Evolutionary conservation across 2,888 invertebrate genomes (phyloP).

Genomic region (Apotomis betuletana): DNA sequence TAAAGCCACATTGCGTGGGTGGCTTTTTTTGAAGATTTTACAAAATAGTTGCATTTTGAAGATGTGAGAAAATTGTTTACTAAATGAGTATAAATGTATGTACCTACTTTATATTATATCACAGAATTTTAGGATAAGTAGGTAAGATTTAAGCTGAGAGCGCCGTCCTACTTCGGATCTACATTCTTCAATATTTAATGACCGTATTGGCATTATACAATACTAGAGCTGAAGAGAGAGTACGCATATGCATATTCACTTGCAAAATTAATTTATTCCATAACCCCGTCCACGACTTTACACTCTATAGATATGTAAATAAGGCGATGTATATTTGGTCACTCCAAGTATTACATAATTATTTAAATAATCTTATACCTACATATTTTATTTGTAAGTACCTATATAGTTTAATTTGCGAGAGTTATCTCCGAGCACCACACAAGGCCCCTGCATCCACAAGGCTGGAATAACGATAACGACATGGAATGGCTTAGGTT

Average conservation of each 20-base stretch:
- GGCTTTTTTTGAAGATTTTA: too few relatives aligned
- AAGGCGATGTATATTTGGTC: slow-evolving; percentile 17
- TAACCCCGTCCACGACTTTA: slow-evolving; percentile 16
- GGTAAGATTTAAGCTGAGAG: too few relatives aligned
- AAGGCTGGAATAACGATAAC: background rate
- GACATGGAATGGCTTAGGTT: slow-evolving; percentile 1
- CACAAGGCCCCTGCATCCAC: background rate
- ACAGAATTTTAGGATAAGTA: too few relatives aligned
- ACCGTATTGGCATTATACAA: slow-evolving; percentile 15
- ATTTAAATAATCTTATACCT: slow-evolving; percentile 7
- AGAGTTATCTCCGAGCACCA: slow-evolving; percentile 14
- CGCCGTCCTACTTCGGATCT: background rate
- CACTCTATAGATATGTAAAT: slow-evolving; percentile 15
- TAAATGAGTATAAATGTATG: too few relatives aligned
- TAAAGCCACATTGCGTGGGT: too few relatives aligned
- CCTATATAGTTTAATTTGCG: background rate
- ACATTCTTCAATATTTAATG: background rate
- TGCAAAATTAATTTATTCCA: slow-evolving; percentile 13
- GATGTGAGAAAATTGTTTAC: too few relatives aligned
- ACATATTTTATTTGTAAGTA: background rate
- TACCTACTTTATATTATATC: too few relatives aligned
- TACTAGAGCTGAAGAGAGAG: slow-evolving; percentile 10
- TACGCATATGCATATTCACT: slow-evolving; percentile 15
- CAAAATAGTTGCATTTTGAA: too few relatives aligned
- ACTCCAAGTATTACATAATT: slow-evolving; percentile 16